phyloP scores from a whole-genome alignment of 2,113 vertebrate genomes.

The Atlantisia rogersi region DNA sequence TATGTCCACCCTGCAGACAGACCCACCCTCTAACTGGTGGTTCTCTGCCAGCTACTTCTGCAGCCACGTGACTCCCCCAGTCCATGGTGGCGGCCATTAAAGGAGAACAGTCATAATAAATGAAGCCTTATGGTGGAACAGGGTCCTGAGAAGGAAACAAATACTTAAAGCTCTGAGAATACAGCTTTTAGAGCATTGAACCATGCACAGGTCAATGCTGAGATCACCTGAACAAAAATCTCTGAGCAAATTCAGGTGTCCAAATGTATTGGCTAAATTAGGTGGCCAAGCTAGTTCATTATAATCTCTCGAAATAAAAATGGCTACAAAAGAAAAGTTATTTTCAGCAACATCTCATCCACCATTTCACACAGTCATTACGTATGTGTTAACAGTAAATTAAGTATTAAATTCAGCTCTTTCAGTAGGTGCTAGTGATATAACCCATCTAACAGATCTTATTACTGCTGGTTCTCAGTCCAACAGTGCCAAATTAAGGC shows the following conservation, averaged over 20 bases:
- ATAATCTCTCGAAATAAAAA: neutral
- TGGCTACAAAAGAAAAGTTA: neutral
- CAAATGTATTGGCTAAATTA: neutral
- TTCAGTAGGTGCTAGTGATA: neutral
- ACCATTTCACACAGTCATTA: neutral
- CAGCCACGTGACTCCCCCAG: accelerated
- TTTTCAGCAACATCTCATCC: neutral
- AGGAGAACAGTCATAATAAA: neutral
- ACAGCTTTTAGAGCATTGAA: neutral
- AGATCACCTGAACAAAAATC: neutral
- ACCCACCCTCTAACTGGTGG: too few relatives aligned
- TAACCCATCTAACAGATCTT: neutral
- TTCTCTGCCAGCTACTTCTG: neutral
- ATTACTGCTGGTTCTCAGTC: neutral
- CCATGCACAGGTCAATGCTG: neutral
- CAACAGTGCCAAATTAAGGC: neutral
- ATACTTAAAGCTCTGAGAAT: neutral
- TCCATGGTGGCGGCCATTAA: neutral
- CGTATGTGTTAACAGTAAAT: neutral
- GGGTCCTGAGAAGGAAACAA: neutral
- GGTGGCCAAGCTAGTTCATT: neutral
- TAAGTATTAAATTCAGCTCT: neutral
- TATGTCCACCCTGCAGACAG: neutral
- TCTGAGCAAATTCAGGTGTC: neutral
- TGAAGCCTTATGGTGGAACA: neutral